Conservation (phyloP, 1,140 invertebrate genomes). For the Nasonia giraulti region DNA sequence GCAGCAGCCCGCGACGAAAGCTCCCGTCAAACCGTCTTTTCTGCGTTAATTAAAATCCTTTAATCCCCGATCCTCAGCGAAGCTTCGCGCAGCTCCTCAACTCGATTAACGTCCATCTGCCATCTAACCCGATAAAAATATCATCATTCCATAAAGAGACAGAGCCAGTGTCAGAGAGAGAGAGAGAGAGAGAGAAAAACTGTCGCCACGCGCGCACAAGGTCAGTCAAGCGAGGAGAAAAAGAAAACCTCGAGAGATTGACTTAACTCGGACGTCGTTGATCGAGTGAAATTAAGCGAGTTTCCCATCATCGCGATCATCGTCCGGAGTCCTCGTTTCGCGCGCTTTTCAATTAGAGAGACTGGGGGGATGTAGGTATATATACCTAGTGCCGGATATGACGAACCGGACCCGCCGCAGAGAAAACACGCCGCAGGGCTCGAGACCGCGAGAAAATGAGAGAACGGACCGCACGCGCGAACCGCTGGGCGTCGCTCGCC, state of each 20-base stretch:
- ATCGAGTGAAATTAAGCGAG: slow-evolving; percentile 47
- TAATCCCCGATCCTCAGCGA: neutral
- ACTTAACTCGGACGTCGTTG: slow-evolving; percentile 23
- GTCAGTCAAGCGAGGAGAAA: neutral
- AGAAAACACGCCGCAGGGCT: too few species aligned
- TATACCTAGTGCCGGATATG: neutral
- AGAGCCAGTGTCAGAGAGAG: neutral
- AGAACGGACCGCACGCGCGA: neutral
- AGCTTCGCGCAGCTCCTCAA: neutral
- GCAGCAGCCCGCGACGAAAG: neutral
- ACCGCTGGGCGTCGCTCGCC: neutral
- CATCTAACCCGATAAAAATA: slow-evolving; percentile 26
- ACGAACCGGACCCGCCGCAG: neutral
- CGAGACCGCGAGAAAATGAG: neutral
- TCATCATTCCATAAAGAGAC: neutral
- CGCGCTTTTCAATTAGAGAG: slow-evolving; percentile 41
- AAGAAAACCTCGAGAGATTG: neutral
- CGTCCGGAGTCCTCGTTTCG: neutral
- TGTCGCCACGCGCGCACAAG: neutral
- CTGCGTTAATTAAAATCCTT: slow-evolving; percentile 13
- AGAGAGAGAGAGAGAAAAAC: neutral
- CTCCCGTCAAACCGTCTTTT: neutral
- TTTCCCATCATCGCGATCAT: slow-evolving; percentile 27
- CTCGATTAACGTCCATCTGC: neutral
- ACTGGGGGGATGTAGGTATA: too few species aligned